These are phyloP conservation scores for Sesamia nonagrioides DNA, from an alignment of 1,140 invertebrate genomes.

Conservation along the genomic window DNA sequence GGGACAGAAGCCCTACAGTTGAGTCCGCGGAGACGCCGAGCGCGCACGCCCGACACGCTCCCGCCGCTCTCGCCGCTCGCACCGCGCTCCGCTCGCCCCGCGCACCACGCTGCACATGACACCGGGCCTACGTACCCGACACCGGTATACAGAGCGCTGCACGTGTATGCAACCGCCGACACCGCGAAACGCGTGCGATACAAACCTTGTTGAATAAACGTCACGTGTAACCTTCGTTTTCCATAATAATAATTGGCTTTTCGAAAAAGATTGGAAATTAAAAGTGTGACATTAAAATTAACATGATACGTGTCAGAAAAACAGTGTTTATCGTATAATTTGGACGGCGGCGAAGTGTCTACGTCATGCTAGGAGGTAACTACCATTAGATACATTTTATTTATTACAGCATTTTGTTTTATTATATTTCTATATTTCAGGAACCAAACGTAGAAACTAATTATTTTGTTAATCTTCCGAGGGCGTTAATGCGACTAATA, in stretches of 20 bases:
- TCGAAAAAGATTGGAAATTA: slow-evolving; percentile 62
- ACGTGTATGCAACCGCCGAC: slow-evolving; percentile 48
- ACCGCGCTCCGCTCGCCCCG: slow-evolving; percentile 56
- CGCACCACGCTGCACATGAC: slow-evolving; percentile 30
- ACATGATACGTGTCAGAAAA: slow-evolving; percentile 79
- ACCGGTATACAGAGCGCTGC: slow-evolving; percentile 35
- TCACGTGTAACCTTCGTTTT: slow-evolving; percentile 44
- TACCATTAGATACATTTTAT: slow-evolving; percentile 43
- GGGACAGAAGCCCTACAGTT: slow-evolving; percentile 74
- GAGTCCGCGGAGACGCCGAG: slow-evolving; percentile 69
- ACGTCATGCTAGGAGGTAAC: slow-evolving; percentile 82
- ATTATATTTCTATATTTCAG: background rate
- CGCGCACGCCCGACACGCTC: slow-evolving; percentile 65
- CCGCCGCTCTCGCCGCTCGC: slow-evolving; percentile 48
- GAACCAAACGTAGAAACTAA: slow-evolving; percentile 3
- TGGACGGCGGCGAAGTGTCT: slow-evolving; percentile 67
- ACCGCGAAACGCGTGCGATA: slow-evolving; percentile 42
- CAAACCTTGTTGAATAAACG: slow-evolving; percentile 45
- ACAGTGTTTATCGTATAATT: slow-evolving; percentile 78
- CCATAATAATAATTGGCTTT: slow-evolving; percentile 46
- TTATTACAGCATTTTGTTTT: background rate
- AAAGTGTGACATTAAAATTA: slow-evolving; percentile 73
- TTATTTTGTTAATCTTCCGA: slow-evolving; percentile 22
- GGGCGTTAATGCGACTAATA: slow-evolving; percentile 43
- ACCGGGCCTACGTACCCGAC: background rate